phyloP scores from a whole-genome alignment of 2,797 vertebrate genomes.

The Spea hammondii region DNA sequence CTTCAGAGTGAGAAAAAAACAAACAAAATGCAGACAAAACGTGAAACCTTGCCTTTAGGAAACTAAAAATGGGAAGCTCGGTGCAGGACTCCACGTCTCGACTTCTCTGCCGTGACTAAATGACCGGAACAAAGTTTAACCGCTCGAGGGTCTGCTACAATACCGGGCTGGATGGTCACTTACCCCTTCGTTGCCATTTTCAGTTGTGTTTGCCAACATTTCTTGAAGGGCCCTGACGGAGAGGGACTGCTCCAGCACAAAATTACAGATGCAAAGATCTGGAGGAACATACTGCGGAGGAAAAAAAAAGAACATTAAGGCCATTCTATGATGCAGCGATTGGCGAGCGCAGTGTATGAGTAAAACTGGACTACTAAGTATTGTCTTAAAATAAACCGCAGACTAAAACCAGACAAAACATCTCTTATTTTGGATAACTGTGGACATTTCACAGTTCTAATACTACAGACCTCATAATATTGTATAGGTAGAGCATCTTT shows the following conservation, averaged over 20 bases:
- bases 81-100: not conserved
- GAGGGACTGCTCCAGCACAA: constrained; percentile 93
- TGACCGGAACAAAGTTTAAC: not conserved
- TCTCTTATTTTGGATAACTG: too few species aligned
- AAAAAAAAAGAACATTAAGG: constrained; percentile 52
- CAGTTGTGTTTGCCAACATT: constrained; percentile 89
- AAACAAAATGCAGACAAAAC: too few species aligned
- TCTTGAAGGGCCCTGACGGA: constrained; percentile 96
- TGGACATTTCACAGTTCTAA: too few species aligned
- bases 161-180: constrained; percentile 61
- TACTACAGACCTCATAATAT: too few species aligned
- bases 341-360: too few species aligned
- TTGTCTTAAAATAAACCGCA: too few species aligned
- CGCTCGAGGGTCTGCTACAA: not conserved
- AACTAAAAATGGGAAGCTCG: too few species aligned
- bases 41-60: too few species aligned
- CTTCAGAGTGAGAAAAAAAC: too few species aligned
- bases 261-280: constrained; percentile 94
- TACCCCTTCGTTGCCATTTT: constrained; percentile 87
- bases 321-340: too few species aligned
- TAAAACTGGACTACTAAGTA: not conserved
- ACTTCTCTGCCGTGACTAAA: not conserved
- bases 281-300: constrained; percentile 89
- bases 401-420: not conserved
- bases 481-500: too few species aligned